Evolutionary conservation across 2,113 vertebrate genomes (phyloP), one percentile per base, ranked within the genome.

Genomic region (Pluvianellus socialis): DNA sequence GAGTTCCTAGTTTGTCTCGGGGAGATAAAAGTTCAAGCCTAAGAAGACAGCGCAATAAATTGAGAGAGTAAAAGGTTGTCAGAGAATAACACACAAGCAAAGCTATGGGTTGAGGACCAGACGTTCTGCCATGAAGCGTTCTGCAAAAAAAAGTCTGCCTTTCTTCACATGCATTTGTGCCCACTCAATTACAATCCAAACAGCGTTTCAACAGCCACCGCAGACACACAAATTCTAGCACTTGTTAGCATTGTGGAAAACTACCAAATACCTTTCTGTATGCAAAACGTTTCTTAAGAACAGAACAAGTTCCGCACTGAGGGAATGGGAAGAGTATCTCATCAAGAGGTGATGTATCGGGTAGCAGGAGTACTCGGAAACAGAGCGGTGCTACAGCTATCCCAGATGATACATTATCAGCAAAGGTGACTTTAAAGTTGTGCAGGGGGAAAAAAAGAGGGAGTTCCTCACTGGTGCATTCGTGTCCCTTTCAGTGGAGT

Each of bases 231-330:
- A 83, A 59, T 92, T 84, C 80, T 14, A 38, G 49, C 14, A 38
- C 59, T 85, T 59, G 35, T 74, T 44, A 75, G 33, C 1, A 0
- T 10, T 49, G 71, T 86, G 55, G 81, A 92, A 89, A 91, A 82
- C 49, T 90, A 96, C 66, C 53, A 84, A 90, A 70, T 44, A 80
- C 45, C 50, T 73, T 85, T 66, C 85, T 76, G 70, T 24, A 70
- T 86, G 84, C 80, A 93, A 71, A 91, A n/a, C 49, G 62, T 92
- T 94, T 79, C 76, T 88, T 62, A 35, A 72, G n/a, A 85, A 59
- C 33, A 58, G 66, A 45, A 23, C 45, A 24, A 88, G 40, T 50
- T 79, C 77, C 85, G 73, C 58, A 91, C 42, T 2, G 3, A 79
- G 79, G 44, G 86, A 87, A 55, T n/a, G 35, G 89, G 62, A 72